Evolutionary conservation across 1,140 invertebrate genomes (phyloP), one percentile per base, ranked within the genome.

Genomic region (Ceratosolen solmsi): DNA sequence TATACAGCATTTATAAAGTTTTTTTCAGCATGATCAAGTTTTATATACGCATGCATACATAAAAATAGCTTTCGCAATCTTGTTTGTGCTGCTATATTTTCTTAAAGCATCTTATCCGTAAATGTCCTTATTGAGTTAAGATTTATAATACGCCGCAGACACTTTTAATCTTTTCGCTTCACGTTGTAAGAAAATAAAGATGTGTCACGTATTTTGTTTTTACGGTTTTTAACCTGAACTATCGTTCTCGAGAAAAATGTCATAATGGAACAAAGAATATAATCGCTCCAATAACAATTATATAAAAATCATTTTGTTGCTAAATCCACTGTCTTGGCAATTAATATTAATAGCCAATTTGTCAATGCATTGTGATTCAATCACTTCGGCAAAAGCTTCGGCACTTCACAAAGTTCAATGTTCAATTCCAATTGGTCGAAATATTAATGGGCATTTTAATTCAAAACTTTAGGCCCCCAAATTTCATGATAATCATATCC

Each of bases 171-270:
- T 33, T 22, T 41, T 65, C 4, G 25, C 49, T n/a, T 0, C 56
- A 41, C 51, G 49, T 36, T 38, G 63, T 46, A 33, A 70, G 27
- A 41, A 22, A 68, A 49, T 1, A 46, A 54, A 71, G 49, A 79
- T 79, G 70, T 30, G 49, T 9, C 77, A 79, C 77, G 77, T 68
- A 75, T 65, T 79, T 25, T 54, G 56, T 78, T 68, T 77, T 65
- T 36, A 51, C 54, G 68, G 46, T 70, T 65, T 65, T 49, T 51
- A 49, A 77, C 0, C 25, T n/a, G 20, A 49, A 46, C 27, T 65
- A 77, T 65, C 41, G 33, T 65, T 65, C 30, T 36, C 60, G 33
- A 41, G 60, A 77, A 49, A n/a, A 77, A 49, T 25, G 20, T 33
- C 22, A 68, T 22, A 68, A 38, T 20, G 15, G 20, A 76, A 56